Percentiles rank a stretch among this genome's conserved stretches.
These are phyloP conservation scores for Cecidostiba fungosa DNA, from an alignment of 2,888 invertebrate genomes.

Conservation along the genomic window DNA sequence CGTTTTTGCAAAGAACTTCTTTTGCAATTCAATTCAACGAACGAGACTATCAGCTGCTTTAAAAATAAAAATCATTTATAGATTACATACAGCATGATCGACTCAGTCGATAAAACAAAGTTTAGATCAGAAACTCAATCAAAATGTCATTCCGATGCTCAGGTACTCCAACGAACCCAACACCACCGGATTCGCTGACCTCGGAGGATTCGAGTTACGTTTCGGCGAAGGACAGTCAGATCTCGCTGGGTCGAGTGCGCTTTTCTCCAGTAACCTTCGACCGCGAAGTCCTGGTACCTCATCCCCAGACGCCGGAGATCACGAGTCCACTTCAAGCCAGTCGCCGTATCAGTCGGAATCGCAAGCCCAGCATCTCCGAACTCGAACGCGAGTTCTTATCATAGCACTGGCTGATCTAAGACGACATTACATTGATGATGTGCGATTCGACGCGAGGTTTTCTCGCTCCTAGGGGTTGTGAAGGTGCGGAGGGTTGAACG, in stretches of 20 bases:
- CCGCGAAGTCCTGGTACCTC: slow-evolving; percentile 72
- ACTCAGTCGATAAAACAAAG: not conserved
- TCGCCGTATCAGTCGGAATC: slow-evolving; percentile 79
- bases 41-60: not conserved
- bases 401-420: slow-evolving; percentile 81
- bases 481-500: not conserved
- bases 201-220: slow-evolving; percentile 95
- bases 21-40: not conserved
- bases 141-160: not conserved
- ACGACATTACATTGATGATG: not conserved
- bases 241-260: slow-evolving; percentile 76
- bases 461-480: not conserved
- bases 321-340: slow-evolving; percentile 81
- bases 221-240: slow-evolving; percentile 90
- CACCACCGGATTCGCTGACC: slow-evolving; percentile 91
- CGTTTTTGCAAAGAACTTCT: too few relatives aligned
- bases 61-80: too few relatives aligned
- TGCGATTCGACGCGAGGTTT: not conserved
- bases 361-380: slow-evolving; percentile 81
- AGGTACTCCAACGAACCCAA: slow-evolving; percentile 90
- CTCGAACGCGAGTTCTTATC: slow-evolving; percentile 83
- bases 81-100: not conserved
- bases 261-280: slow-evolving; percentile 78
- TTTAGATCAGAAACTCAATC: not conserved
- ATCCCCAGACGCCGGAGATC: slow-evolving; percentile 79